These are phyloP conservation scores for Ectropis crepuscularia DNA, from an alignment of 2,888 invertebrate genomes.

Conservation along the genomic window DNA sequence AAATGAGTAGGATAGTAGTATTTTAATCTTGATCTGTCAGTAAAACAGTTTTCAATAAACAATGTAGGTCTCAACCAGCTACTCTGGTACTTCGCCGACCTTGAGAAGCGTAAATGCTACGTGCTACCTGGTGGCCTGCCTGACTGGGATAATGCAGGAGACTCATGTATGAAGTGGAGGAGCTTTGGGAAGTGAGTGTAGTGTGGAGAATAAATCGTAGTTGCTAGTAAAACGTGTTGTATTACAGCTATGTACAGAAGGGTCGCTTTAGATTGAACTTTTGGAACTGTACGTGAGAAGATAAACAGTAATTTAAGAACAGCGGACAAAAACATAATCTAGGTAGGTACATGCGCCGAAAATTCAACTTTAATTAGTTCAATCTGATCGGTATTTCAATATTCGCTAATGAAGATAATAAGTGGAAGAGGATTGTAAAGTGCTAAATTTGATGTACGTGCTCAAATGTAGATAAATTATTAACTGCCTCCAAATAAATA, in stretches of 20 bases:
- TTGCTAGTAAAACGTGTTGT: not conserved
- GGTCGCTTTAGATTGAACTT: too few relatives aligned
- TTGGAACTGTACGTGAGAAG: too few relatives aligned
- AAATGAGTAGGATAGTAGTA: not conserved
- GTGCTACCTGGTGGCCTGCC: conserved; percentile 88
- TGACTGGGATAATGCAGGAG: conserved; percentile 90
- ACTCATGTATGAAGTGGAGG: conserved; percentile 94
- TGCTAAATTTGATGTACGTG: too few relatives aligned
- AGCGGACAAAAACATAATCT: too few relatives aligned
- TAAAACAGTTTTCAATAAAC: not conserved
- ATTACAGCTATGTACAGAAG: not conserved
- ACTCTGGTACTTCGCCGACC: conserved; percentile 96
- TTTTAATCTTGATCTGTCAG: not conserved
- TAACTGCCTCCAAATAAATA: too few relatives aligned
- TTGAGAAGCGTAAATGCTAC: conserved; percentile 93
- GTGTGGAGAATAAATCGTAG: conserved; percentile 17
- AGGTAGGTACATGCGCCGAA: too few relatives aligned
- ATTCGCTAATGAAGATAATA: too few relatives aligned
- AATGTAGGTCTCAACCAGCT: conserved; percentile 91
- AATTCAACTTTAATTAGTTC: too few relatives aligned
- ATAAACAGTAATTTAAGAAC: too few relatives aligned
- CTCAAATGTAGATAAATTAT: too few relatives aligned
- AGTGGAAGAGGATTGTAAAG: too few relatives aligned
- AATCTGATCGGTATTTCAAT: too few relatives aligned
- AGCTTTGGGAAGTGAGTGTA: conserved; percentile 91